phyloP scores from a whole-genome alignment of 2,797 vertebrate genomes.

The Natrix natrix region DNA sequence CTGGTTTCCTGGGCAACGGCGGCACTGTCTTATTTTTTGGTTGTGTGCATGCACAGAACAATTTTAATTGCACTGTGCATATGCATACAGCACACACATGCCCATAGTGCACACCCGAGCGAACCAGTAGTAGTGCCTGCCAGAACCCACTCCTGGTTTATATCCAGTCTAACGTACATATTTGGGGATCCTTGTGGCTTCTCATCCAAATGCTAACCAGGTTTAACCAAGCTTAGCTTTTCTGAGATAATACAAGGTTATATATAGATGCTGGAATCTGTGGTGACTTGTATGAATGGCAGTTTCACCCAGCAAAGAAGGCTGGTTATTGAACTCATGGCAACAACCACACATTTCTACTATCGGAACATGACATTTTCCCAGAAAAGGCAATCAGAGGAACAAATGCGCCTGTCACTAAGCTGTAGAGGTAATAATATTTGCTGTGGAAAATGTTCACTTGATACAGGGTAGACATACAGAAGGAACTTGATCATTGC shows the following conservation, averaged over 20 bases:
- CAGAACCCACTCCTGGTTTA: neutral
- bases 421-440: neutral
- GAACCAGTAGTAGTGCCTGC: too few relatives aligned
- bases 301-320: neutral
- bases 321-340: neutral
- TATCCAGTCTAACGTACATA: neutral
- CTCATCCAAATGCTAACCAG: neutral
- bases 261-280: neutral
- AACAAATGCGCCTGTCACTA: neutral
- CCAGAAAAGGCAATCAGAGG: neutral
- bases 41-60: too few relatives aligned
- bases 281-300: neutral
- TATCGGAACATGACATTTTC: neutral
- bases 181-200: neutral
- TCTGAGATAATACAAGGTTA: neutral
- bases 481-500: neutral
- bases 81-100: rapidly evolving
- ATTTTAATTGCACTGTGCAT: too few relatives aligned
- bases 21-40: too few relatives aligned
- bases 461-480: neutral
- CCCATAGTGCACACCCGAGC: too few relatives aligned
- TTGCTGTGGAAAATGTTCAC: neutral
- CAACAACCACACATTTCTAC: neutral
- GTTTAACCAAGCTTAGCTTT: neutral
- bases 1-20: too few relatives aligned